Percentiles rank a stretch among this genome's conserved stretches.
Conservation (phyloP, 2,888 invertebrate species). For the Oxyteleia sp. region DNA sequence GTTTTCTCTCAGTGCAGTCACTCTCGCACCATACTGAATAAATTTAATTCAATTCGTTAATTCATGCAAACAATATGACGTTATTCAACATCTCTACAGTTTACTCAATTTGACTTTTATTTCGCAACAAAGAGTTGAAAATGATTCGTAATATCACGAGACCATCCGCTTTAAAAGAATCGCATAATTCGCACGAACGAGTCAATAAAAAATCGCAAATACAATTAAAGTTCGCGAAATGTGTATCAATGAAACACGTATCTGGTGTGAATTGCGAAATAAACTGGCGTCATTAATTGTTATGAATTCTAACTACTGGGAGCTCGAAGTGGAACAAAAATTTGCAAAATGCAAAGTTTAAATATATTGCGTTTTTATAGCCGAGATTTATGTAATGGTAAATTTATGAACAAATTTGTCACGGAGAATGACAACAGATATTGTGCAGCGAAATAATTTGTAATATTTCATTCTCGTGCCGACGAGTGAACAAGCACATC, state of each 20-base stretch:
- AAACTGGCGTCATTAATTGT: slow-evolving; percentile 34
- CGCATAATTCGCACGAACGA: neutral
- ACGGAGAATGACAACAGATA: slow-evolving; percentile 51
- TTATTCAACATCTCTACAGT: too few relatives aligned
- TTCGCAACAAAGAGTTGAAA: neutral
- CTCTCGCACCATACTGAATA: too few relatives aligned
- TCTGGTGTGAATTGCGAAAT: slow-evolving; percentile 17
- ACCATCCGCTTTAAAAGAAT: neutral
- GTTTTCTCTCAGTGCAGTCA: too few relatives aligned
- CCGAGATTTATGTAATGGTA: slow-evolving; percentile 38
- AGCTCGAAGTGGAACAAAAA: neutral
- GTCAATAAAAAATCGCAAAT: slow-evolving; percentile 18
- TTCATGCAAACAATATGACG: too few relatives aligned
- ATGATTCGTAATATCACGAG: neutral
- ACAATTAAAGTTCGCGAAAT: slow-evolving; percentile 26
- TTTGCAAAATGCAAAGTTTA: slow-evolving; percentile 34
- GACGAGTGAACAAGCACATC: slow-evolving; percentile 58
- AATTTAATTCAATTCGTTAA: too few relatives aligned
- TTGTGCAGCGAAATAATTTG: slow-evolving; percentile 51
- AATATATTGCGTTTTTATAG: slow-evolving; percentile 51
- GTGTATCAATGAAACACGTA: slow-evolving; percentile 20
- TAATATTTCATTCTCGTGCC: slow-evolving; percentile 64
- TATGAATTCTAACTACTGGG: slow-evolving; percentile 14
- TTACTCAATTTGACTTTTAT: neutral
- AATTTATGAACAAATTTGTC: slow-evolving; percentile 61